These are phyloP conservation scores for Agrypnus murinus DNA, from an alignment of 2,888 invertebrate species.

Conservation along the genomic window DNA sequence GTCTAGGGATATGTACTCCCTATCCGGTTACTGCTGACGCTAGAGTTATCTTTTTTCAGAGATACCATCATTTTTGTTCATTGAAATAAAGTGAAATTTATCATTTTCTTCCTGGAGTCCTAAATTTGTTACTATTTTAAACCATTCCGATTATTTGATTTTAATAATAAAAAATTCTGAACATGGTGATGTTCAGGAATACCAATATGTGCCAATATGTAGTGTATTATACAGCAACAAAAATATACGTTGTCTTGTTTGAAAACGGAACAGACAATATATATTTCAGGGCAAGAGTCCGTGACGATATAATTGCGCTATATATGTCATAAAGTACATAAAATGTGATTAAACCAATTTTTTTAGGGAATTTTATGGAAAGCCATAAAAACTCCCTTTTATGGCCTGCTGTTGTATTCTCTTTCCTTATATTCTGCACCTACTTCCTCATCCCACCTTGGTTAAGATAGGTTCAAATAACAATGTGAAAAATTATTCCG, in stretches of 20 bases:
- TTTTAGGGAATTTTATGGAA: constrained; percentile 20
- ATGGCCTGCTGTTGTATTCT: constrained; percentile 12
- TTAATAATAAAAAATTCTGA: too few species aligned
- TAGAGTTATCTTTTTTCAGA: neutral
- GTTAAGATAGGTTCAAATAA: constrained; percentile 18
- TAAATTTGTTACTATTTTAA: too few species aligned
- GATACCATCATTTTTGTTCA: neutral
- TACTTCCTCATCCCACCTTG: neutral
- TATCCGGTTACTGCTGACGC: neutral
- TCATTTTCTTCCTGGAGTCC: too few species aligned
- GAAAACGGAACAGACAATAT: neutral
- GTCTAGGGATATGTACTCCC: neutral
- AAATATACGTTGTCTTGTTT: neutral
- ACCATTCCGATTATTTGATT: too few species aligned
- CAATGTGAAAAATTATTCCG: constrained; percentile 2
- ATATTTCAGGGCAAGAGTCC: constrained; percentile 9
- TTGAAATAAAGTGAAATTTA: neutral
- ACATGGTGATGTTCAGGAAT: too few species aligned
- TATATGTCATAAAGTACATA: constrained; percentile 21
- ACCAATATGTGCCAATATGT: too few species aligned
- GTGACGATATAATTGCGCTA: constrained; percentile 11
- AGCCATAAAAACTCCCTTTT: constrained; percentile 20
- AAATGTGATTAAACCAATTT: constrained; percentile 19
- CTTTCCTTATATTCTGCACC: neutral
- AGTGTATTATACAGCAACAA: too few species aligned